Evolutionary conservation across 1,140 invertebrate species (phyloP).

Genomic region (Cheumatopsyche charites): DNA sequence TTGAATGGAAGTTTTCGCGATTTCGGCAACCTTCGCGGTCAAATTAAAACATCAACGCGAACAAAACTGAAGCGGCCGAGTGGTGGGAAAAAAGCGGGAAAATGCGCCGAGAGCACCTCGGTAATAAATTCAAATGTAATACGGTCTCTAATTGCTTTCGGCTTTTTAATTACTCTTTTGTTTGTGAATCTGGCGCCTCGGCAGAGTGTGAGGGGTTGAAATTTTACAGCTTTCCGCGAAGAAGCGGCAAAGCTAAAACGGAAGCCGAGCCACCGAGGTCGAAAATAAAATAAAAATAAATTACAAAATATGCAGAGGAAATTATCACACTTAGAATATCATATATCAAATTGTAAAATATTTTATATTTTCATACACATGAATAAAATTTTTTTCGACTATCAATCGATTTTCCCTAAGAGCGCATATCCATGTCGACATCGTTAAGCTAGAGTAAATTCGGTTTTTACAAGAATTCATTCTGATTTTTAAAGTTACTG

Average conservation of each 20-base stretch:
- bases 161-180: conserved; percentile 38
- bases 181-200: conserved; percentile 13
- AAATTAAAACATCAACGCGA: conserved; percentile 25
- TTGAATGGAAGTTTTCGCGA: not conserved
- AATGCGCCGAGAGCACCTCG: not conserved
- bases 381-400: no score
- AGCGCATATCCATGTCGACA: no score
- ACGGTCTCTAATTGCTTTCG: conserved; percentile 32
- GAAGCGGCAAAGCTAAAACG: conserved; percentile 10
- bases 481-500: no score
- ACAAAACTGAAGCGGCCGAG: conserved; percentile 1
- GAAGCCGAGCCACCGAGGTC: not conserved
- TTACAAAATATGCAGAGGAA: not conserved
- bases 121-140: conserved; percentile 36
- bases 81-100: not conserved
- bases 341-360: no score
- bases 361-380: no score
- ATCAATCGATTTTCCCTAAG: no score
- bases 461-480: no score
- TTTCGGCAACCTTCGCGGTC: not conserved
- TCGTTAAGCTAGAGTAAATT: no score
- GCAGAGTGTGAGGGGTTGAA: conserved; percentile 6
- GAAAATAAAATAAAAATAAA: conserved; percentile 11
- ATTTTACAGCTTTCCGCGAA: conserved; percentile 24
- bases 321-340: no score